Percentiles rank a stretch among this genome's conserved stretches.
Conservation (phyloP, 2,113 vertebrate species). For the Sprattus sprattus region DNA sequence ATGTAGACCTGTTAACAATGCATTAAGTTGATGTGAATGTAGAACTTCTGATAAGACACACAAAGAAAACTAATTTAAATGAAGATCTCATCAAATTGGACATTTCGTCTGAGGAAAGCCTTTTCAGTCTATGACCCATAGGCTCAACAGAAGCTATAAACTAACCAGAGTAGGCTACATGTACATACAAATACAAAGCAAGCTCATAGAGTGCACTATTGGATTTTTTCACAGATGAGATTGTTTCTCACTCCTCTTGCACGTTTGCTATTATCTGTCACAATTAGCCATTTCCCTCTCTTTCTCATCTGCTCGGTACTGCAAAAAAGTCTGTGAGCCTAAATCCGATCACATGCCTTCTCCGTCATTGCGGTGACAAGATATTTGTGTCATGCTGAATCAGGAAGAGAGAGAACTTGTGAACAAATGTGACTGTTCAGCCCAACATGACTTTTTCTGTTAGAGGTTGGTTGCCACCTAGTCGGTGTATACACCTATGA, state of each 20-base stretch:
- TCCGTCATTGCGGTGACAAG: not conserved
- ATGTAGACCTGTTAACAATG: no score
- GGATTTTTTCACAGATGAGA: not conserved
- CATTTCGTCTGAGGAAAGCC: not conserved
- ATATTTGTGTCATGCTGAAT: not conserved
- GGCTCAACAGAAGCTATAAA: no score
- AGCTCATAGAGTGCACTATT: not conserved
- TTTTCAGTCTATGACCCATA: not conserved
- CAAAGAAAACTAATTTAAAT: not conserved
- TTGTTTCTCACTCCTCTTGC: not conserved
- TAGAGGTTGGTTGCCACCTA: no score
- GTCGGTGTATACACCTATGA: no score
- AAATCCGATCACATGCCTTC: not conserved
- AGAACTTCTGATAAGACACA: not conserved
- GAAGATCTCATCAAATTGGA: not conserved
- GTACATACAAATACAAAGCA: no score
- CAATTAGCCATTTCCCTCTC: not conserved
- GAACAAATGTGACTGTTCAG: no score
- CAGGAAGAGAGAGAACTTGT: no score
- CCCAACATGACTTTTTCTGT: no score
- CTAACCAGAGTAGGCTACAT: no score
- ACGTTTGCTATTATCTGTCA: not conserved
- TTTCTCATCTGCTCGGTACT: not conserved
- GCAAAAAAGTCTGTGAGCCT: not conserved
- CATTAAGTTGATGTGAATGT: no score